Evolutionary conservation across 2,888 invertebrate species (phyloP).

Genomic region (Torymus auratus): DNA sequence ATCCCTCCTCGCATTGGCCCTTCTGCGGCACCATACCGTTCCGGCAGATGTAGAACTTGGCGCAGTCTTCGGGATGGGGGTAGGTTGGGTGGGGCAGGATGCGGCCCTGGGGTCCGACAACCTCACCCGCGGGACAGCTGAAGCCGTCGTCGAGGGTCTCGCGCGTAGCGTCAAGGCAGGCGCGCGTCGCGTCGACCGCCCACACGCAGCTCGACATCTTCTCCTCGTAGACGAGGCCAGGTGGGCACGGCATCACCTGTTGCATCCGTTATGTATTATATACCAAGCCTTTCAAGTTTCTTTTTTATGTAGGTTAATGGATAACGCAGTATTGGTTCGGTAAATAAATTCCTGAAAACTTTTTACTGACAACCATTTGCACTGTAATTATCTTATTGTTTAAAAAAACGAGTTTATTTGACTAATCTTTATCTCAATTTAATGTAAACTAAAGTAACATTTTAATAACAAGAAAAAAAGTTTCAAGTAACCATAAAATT

Average conservation of each 20-base stretch:
- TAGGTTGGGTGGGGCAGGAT: constrained; percentile 87
- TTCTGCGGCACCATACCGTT: constrained; percentile 87
- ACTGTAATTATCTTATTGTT: too few species aligned
- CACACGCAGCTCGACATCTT: constrained; percentile 86
- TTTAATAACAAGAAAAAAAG: too few species aligned
- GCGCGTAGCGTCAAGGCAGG: constrained; percentile 78
- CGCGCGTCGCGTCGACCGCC: constrained; percentile 81
- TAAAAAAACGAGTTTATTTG: too few species aligned
- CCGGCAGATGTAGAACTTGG: constrained; percentile 89
- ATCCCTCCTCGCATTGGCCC: constrained; percentile 84
- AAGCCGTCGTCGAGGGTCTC: constrained; percentile 87
- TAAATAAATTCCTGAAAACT: too few species aligned
- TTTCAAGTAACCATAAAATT: too few species aligned
- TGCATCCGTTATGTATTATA: constrained; percentile 67
- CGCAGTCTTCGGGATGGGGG: constrained; percentile 88
- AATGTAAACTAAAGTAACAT: too few species aligned
- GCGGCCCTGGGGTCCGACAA: constrained; percentile 83
- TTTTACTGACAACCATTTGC: too few species aligned
- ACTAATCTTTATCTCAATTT: too few species aligned
- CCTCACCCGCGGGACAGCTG: constrained; percentile 85
- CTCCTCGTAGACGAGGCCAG: constrained; percentile 87
- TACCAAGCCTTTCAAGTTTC: too few species aligned
- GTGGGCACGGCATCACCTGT: constrained; percentile 80
- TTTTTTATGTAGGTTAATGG: too few species aligned
- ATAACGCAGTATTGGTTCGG: too few species aligned